Base-by-base conservation (phyloP, 2,797 vertebrate genomes). In the Gastrophryne carolinensis region DNA sequence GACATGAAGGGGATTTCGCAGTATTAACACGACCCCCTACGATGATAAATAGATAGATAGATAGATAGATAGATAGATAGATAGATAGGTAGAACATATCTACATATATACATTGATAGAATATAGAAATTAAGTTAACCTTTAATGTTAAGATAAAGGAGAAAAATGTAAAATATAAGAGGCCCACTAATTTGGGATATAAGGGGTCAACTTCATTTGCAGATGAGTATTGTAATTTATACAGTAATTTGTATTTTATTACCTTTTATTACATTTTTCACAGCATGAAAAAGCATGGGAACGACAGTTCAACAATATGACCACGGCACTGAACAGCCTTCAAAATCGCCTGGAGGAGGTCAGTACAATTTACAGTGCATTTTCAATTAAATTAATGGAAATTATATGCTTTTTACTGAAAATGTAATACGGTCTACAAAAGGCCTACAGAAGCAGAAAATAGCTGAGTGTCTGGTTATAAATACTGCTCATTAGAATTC, bases 311-410 rank as follows among this genome's bases (percentile, higher is more conserved):
- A 83, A 67, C 80, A 84, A 69, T 39, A 62, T 73, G 79, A 82
- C 61, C 0, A 2, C 21, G 29, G 58, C 79, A 79, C 39, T 76
- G 75, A 86, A 72, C 69, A 83, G 79, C 87, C 80, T 89, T 84
- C 78, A 75, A 47, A 80, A 82, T 8, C 0, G 0, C 79, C 82
- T 80, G 65, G 79, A 81, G 41, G 64, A 82, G 50, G 81, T 82
- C 58, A 80, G 72, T 5, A 74, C 49, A 71, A 78, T 78, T 72
- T 78, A 44, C 66, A 71, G 61, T 75, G 66, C 67, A 72, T 58
- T 62, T 60, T 57, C 68, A 72, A 72, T 78, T 60, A 72, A 60
- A 65, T 78, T 78, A 72, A 78, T 77, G 60, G 75, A 72, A 78
- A 72, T 78, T 49, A 72, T 54, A 72, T 72, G 61, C 75, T 66